phyloP scores from a whole-genome alignment of 2,113 vertebrate species.

The Numida meleagris region DNA sequence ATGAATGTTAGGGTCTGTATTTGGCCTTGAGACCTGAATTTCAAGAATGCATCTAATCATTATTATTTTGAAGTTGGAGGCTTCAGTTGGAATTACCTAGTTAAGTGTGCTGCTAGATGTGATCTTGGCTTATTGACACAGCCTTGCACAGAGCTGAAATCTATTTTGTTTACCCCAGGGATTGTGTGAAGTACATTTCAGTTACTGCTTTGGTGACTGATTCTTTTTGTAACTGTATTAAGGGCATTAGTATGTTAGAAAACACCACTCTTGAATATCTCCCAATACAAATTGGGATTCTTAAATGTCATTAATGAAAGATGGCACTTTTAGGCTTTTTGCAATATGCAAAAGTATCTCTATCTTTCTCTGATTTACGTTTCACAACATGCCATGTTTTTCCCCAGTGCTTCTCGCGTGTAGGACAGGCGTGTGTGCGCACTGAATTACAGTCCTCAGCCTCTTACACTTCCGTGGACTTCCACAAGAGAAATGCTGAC shows the following conservation, averaged over 20 bases:
- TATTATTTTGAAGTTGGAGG: slow-evolving; percentile 63
- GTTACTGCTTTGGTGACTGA: slow-evolving; percentile 75
- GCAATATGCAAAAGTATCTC: slow-evolving; percentile 51
- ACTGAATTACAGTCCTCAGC: slow-evolving; percentile 63
- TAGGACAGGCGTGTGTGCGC: slow-evolving; percentile 29
- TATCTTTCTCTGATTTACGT: background rate
- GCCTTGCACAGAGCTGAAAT: slow-evolving; percentile 75
- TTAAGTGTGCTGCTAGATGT: slow-evolving; percentile 75
- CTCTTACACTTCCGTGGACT: slow-evolving; percentile 59
- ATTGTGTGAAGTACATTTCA: slow-evolving; percentile 77
- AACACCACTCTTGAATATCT: slow-evolving; percentile 75
- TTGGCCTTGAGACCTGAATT: slow-evolving; percentile 76
- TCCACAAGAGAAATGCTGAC: slow-evolving; percentile 58
- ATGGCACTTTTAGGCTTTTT: slow-evolving; percentile 57
- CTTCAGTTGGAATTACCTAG: slow-evolving; percentile 65
- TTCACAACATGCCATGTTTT: slow-evolving; percentile 52
- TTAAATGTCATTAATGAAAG: slow-evolving; percentile 58
- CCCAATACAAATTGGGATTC: slow-evolving; percentile 65
- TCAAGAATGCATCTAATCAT: slow-evolving; percentile 69
- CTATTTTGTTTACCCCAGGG: slow-evolving; percentile 76
- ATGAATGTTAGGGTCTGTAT: slow-evolving; percentile 73
- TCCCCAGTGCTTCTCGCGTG: slow-evolving; percentile 38
- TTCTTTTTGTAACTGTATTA: slow-evolving; percentile 76
- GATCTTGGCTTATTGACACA: slow-evolving; percentile 71
- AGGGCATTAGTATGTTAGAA: slow-evolving; percentile 82